Conservation (phyloP, 1,140 invertebrate species). For the Procambarus clarkii region DNA sequence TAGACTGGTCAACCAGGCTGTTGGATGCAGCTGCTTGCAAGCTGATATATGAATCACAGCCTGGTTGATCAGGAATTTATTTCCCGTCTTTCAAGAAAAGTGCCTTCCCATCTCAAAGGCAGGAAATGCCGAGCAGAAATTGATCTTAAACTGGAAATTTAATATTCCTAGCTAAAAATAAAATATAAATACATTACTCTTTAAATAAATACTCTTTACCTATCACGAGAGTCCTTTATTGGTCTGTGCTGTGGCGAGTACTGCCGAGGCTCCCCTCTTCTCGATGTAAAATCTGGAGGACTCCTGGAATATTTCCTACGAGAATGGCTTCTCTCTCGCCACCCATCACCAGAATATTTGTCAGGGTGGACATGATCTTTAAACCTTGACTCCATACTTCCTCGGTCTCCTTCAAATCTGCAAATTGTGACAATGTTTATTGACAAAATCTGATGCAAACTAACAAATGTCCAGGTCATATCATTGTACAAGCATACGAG, state of each 20-base stretch:
- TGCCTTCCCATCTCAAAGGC: too few relatives aligned
- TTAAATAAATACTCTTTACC: neutral
- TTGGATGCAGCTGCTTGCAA: too few relatives aligned
- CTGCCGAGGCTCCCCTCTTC: neutral
- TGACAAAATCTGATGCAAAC: neutral
- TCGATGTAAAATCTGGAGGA: neutral
- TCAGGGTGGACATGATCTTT: neutral
- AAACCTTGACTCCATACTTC: conserved; percentile 15
- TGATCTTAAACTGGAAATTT: too few relatives aligned
- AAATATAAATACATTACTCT: too few relatives aligned
- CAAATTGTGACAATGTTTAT: neutral
- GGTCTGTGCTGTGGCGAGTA: neutral
- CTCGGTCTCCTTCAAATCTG: conserved; percentile 14
- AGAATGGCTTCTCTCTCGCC: neutral
- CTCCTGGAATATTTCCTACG: conserved; percentile 3
- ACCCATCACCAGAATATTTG: neutral
- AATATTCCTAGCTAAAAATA: too few relatives aligned
- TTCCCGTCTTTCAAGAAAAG: too few relatives aligned
- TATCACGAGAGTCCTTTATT: neutral
- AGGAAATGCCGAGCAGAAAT: too few relatives aligned
- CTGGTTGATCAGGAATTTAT: too few relatives aligned
- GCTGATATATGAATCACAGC: too few relatives aligned
- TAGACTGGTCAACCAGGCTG: too few relatives aligned
- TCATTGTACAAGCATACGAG: too few relatives aligned
- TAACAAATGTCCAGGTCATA: too few relatives aligned